Evolutionary conservation across 53 echinoderm and acorn worm species (phyloP), one percentile per base, ranked within the genome.

Genomic region (Paracentrotus lividus): DNA sequence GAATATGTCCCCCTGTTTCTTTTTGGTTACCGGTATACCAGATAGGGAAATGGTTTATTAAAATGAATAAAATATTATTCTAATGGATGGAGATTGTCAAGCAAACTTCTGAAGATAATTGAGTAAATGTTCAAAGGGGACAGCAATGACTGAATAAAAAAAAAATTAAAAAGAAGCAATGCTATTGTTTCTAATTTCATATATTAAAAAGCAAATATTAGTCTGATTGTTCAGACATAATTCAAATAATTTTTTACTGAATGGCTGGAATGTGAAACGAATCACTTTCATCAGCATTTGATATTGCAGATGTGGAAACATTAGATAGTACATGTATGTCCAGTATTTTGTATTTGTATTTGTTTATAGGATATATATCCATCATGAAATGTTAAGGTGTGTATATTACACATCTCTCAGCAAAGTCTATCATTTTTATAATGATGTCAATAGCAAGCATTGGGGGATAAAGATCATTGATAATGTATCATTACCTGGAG

Each of bases 281-380:
- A 10, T 89, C 89, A 89, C 43, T 89, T 89, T 89, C 89, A 61
- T 89, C 89, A 89, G 89, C 89, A 89, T 89, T n/a, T n/a, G n/a
- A n/a, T 55, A 81, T 42, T 21, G 42, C 45, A 45, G 13, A 81
- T 45, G 47, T 72, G 32, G 40, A 40, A 21, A 32, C 5, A 18
- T n/a, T 72, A 72, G 72, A 40, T 72, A 72, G 72, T 72, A 16
- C n/a, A 81, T 81, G 81, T 81, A 27, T 81, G 81, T 45, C 8
- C 20, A 56, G 36, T 33, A 18, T 55, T 85, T 23, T 85, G 49
- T 85, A 54, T 87, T 85, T 85, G 26, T n/a, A n/a, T 85, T 13
- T 87, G 33, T 87, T 38, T 57, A 34, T 87, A 54, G 32, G 10
- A 57, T 55, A 87, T 34, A 36, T 54, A n/a, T n/a, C 16, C 34